These are phyloP conservation scores for Phania funesta DNA, from an alignment of 2,888 invertebrate genomes.

Conservation along the genomic window DNA sequence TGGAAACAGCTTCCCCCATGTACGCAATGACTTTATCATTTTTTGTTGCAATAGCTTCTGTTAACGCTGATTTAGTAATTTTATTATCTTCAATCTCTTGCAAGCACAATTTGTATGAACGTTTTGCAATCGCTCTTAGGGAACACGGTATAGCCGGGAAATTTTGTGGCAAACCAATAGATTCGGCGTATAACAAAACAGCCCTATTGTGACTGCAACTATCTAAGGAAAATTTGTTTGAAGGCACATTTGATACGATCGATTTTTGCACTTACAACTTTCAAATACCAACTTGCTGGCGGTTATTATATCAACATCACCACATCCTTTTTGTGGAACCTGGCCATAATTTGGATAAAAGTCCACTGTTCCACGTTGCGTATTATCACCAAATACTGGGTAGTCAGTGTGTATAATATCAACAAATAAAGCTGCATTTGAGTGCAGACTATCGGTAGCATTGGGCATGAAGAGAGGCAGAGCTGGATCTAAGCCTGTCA, in stretches of 20 bases:
- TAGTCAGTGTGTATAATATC: slow-evolving; percentile 79
- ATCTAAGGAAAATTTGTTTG: slow-evolving; percentile 64
- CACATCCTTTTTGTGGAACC: slow-evolving; percentile 78
- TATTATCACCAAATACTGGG: slow-evolving; percentile 76
- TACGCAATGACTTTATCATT: slow-evolving; percentile 68
- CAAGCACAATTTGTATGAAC: slow-evolving; percentile 59
- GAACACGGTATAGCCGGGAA: slow-evolving; percentile 77
- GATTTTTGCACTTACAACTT: slow-evolving; percentile 71
- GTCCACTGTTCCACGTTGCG: slow-evolving; percentile 76
- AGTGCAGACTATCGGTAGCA: slow-evolving; percentile 73
- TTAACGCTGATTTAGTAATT: background rate
- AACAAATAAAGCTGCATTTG: slow-evolving; percentile 76
- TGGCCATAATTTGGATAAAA: slow-evolving; percentile 79
- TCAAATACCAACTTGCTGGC: slow-evolving; percentile 74
- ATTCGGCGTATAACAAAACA: slow-evolving; percentile 77
- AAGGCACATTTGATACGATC: background rate
- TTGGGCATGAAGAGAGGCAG: slow-evolving; percentile 76
- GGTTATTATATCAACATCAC: slow-evolving; percentile 74
- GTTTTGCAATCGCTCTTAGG: slow-evolving; percentile 69
- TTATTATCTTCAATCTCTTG: background rate
- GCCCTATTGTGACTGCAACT: slow-evolving; percentile 80
- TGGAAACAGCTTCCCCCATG: slow-evolving; percentile 77
- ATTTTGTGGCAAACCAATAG: slow-evolving; percentile 74
- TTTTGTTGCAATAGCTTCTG: slow-evolving; percentile 38
- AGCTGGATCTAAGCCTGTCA: slow-evolving; percentile 79